Evolutionary conservation across 2,888 invertebrate genomes (phyloP).

Genomic region (Hirtodrosophila histrioides): DNA sequence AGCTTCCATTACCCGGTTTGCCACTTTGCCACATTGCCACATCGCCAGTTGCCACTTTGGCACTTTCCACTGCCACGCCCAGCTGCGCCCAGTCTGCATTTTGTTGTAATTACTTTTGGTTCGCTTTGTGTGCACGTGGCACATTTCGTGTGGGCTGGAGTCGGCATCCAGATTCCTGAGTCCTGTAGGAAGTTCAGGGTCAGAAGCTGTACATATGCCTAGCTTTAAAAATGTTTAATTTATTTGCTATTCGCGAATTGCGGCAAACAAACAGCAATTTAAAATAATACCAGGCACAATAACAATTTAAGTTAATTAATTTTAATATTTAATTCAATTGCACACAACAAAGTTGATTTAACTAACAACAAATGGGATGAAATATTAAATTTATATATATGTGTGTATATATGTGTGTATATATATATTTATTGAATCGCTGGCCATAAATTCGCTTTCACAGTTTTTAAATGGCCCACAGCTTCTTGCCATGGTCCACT

Average conservation of each 20-base stretch:
- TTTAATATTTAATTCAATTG: conserved; percentile 54
- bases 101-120: conserved; percentile 72
- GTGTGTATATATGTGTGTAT: no score
- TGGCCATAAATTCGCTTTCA: conserved; percentile 31
- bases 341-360: conserved; percentile 33
- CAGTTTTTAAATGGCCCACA: conserved; percentile 15
- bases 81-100: conserved; percentile 56
- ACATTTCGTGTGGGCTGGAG: conserved; percentile 16
- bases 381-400: conserved; percentile 2
- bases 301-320: conserved; percentile 45
- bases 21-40: conserved; percentile 7
- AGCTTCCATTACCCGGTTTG: conserved; percentile 20
- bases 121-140: conserved; percentile 66
- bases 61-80: conserved; percentile 39
- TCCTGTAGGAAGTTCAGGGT: conserved; percentile 57
- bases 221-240: conserved; percentile 22
- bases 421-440: conserved; percentile 19
- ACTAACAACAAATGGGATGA: conserved; percentile 38
- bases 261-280: conserved; percentile 22
- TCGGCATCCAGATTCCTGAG: background rate
- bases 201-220: conserved; percentile 38
- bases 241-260: conserved; percentile 9
- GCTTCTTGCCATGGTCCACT: conserved; percentile 12
- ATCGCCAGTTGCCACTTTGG: conserved; percentile 6
- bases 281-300: conserved; percentile 27